Evolutionary conservation across 2,888 invertebrate species (phyloP), one percentile per base, ranked within the genome.

Genomic region (Phyto melanocephala): DNA sequence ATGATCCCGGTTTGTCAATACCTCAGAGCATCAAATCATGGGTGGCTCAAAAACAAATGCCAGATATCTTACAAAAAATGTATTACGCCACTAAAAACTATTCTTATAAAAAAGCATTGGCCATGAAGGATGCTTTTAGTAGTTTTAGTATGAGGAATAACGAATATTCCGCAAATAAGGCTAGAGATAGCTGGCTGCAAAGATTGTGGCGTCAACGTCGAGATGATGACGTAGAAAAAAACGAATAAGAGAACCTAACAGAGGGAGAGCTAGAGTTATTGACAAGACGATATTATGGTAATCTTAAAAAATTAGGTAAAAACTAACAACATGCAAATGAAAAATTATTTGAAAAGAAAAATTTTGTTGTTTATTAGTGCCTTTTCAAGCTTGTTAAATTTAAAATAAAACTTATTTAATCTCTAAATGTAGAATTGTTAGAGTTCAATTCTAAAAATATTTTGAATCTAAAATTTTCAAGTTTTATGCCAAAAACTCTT

Each of bases 1-100:
- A 97, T 89, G 96, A 97, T 92, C 96, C 97, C 8, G 96, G 96
- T 0, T 92, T 95, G 42, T 87, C 94, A 62, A 94, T 97, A 86
- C 96, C 97, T 0, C 92, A 95, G 8, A 92, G 94, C 47, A 92
- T 95, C 54, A 94, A 94, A 24, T 92, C 94, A 0, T 97, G 96
- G 96, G 96, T 94, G 0, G 93, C 94, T 0, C 94, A 94, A 83
- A 92, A 93, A 88, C 96, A 95, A 28, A 94, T 96, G 90, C 96
- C 96, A 0, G 95, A 95, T 78, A 96, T 95, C 90, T 91, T 96
- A 35, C 92, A 92, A 84, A 93, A 93, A 84, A 94, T 96, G 93
- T 92, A 96, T 79, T 90, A 91, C 50, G 96, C 96, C 6, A 94
- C 96, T 1, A 92, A 92, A 77, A 92, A 93, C 74, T 95, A 95